Conservation (phyloP, 2,888 invertebrate genomes). For the Aspidapion aeneum region DNA sequence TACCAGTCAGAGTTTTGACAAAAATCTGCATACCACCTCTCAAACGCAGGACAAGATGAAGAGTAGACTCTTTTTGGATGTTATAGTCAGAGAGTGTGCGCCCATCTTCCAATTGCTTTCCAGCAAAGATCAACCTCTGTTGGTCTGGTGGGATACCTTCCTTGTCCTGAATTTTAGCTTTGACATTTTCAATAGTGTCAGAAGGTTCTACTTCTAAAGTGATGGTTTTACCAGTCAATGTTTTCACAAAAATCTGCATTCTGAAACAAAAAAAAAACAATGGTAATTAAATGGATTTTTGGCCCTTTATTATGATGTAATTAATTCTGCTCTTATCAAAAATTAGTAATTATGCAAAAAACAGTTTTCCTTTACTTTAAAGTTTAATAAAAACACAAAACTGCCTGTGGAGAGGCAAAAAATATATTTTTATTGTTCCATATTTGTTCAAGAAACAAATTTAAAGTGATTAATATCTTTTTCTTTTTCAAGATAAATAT, state of each 20-base stretch:
- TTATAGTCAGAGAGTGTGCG: conserved; percentile 62
- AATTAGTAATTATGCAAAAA: too few species aligned
- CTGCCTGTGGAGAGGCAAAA: too few species aligned
- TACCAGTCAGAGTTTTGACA: conserved; percentile 54
- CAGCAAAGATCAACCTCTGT: conserved; percentile 58
- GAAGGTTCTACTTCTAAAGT: conserved; percentile 41
- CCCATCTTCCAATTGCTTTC: conserved; percentile 66
- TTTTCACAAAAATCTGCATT: conserved; percentile 53
- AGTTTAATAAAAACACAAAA: too few species aligned
- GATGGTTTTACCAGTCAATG: conserved; percentile 55
- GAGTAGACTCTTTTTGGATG: conserved; percentile 59
- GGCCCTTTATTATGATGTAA: too few species aligned
- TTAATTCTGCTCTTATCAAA: too few species aligned
- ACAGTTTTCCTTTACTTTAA: too few species aligned
- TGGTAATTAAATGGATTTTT: too few species aligned
- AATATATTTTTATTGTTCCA: too few species aligned
- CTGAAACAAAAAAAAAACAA: neutral
- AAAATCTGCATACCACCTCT: conserved; percentile 52
- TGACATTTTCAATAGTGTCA: conserved; percentile 60
- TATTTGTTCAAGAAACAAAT: too few species aligned
- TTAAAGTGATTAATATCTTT: too few species aligned
- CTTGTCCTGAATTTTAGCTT: conserved; percentile 68
- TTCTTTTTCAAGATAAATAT: too few species aligned
- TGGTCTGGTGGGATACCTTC: conserved; percentile 58
- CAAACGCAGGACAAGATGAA: conserved; percentile 53